These are phyloP conservation scores for Apodemia mormo DNA, from an alignment of 2,888 invertebrate genomes.

Conservation along the genomic window DNA sequence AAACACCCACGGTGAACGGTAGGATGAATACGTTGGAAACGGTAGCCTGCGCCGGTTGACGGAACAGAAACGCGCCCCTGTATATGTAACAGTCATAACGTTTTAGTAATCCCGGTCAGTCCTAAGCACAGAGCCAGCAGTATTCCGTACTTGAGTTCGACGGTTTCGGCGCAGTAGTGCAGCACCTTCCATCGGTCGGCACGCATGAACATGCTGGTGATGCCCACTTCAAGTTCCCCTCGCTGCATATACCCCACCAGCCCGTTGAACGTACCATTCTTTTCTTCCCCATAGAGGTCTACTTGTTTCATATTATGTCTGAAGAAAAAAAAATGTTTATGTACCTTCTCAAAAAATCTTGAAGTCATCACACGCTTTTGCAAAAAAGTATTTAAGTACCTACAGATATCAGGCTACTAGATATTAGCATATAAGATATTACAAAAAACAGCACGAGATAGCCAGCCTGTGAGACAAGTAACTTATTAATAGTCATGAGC, in stretches of 20 bases:
- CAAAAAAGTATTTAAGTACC: too few species aligned
- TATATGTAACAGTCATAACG: conserved; percentile 9
- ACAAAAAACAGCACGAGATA: too few species aligned
- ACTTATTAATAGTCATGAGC: too few species aligned
- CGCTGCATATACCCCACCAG: conserved; percentile 81
- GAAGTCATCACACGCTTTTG: too few species aligned
- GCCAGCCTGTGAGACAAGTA: too few species aligned
- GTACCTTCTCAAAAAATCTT: too few species aligned
- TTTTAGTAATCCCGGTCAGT: too few species aligned
- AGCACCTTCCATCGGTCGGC: conserved; percentile 74
- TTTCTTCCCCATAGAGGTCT: conserved; percentile 76
- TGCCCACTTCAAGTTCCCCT: conserved; percentile 74
- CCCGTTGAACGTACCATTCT: conserved; percentile 81
- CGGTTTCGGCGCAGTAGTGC: conserved; percentile 80
- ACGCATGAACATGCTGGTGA: conserved; percentile 80
- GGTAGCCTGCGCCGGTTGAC: conserved; percentile 83
- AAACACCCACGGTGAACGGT: conserved; percentile 82
- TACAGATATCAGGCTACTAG: too few species aligned
- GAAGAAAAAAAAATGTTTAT: background rate
- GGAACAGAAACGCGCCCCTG: conserved; percentile 82
- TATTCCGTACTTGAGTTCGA: conserved; percentile 45
- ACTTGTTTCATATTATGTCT: conserved; percentile 60
- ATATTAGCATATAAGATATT: too few species aligned
- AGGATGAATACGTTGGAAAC: conserved; percentile 83
- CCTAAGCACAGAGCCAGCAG: too few species aligned